phyloP scores from a whole-genome alignment of 1,140 invertebrate genomes.

The Nasonia vitripennis region DNA sequence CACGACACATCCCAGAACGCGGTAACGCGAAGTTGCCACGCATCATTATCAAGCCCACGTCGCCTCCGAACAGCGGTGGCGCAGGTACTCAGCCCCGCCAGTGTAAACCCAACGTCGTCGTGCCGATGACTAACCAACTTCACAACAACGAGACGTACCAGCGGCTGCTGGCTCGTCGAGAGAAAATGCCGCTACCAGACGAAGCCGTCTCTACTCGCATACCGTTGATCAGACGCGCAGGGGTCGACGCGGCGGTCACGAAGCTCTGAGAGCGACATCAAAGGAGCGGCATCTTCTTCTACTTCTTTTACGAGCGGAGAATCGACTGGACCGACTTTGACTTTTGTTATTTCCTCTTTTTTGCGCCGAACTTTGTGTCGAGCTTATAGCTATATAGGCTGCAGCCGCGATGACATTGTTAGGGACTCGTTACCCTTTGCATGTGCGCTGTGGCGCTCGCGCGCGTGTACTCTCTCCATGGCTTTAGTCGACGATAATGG shows the following conservation, averaged over 20 bases:
- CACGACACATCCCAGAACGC: not conserved
- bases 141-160: slow-evolving; percentile 47
- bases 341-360: not conserved
- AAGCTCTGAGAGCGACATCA: slow-evolving; percentile 29
- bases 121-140: not conserved
- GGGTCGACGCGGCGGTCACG: slow-evolving; percentile 19
- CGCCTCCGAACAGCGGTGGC: not conserved
- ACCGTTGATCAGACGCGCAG: not conserved
- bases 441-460: not conserved
- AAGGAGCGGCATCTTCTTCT: not conserved
- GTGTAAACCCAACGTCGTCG: not conserved
- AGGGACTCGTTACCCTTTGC: slow-evolving; percentile 8
- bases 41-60: slow-evolving; percentile 74
- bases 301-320: not conserved
- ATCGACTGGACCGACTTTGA: not conserved
- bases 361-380: not conserved
- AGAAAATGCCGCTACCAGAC: slow-evolving; percentile 38
- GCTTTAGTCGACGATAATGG: not conserved
- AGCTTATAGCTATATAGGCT: not conserved
- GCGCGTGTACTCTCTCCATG: not conserved
- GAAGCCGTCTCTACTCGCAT: not conserved
- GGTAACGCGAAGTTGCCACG: slow-evolving; percentile 67
- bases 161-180: slow-evolving; percentile 39
- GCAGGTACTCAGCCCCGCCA: not conserved
- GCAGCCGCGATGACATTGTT: not conserved